Percentiles rank a stretch among this genome's conserved stretches.
phyloP scores from a whole-genome alignment of 2,113 vertebrate genomes.

The Machaerirhynchus nigripectus region DNA sequence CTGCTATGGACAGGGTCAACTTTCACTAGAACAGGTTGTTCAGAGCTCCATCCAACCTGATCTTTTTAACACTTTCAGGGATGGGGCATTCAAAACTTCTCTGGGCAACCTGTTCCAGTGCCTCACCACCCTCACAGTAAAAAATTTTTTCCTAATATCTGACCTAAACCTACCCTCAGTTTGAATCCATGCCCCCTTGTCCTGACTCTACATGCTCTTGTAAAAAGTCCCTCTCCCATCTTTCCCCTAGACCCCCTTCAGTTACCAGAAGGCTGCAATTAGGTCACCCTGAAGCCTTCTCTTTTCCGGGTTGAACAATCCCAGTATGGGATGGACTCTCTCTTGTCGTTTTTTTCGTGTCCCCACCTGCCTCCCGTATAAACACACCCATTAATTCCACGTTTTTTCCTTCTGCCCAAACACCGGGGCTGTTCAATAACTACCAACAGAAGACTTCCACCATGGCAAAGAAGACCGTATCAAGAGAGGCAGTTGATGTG shows the following conservation, averaged over 20 bases:
- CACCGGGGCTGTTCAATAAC: neutral
- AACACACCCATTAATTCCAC: neutral
- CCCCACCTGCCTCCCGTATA: rapidly evolving
- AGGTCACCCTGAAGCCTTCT: neutral
- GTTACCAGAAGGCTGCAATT: rapidly evolving
- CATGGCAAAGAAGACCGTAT: neutral
- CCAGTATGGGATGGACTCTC: neutral
- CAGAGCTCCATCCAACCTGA: neutral
- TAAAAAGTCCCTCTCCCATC: no score
- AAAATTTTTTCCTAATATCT: no score
- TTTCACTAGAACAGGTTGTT: neutral
- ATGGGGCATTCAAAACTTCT: neutral
- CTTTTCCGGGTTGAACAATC: neutral
- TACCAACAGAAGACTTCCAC: neutral
- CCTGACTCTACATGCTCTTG: rapidly evolving
- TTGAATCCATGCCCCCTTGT: neutral
- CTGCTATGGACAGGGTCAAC: neutral
- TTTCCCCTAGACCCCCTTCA: neutral
- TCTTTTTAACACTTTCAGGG: neutral
- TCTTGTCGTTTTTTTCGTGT: neutral
- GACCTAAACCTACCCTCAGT: neutral
- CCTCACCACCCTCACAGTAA: neutral
- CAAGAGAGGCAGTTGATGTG: rapidly evolving
- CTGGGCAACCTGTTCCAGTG: neutral
- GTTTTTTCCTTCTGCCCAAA: neutral